Conservation (phyloP, 2,113 vertebrate genomes). For the Orientallactaga bullata region DNA sequence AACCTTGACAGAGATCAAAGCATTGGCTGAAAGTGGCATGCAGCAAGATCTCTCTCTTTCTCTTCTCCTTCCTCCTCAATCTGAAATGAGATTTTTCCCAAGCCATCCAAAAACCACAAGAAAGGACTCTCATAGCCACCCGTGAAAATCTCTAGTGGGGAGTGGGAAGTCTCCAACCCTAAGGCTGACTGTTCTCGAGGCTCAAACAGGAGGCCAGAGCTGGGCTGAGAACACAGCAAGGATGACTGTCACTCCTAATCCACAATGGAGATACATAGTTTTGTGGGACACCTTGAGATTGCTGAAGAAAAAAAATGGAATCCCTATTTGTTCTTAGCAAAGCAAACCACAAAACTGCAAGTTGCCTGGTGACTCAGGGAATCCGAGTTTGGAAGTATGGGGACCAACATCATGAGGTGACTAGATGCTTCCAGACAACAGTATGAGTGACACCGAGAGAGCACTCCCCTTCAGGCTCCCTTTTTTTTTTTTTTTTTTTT, state of each 20-base stretch:
- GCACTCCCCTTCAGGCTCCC: neutral
- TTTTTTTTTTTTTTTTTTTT: neutral
- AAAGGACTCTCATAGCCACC: neutral
- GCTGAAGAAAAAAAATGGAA: neutral
- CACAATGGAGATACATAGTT: neutral
- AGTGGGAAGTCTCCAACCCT: neutral
- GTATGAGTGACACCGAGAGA: neutral
- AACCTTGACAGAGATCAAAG: slow-evolving; percentile 20
- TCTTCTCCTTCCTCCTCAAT: neutral
- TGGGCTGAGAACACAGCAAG: slow-evolving; percentile 16
- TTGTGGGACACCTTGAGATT: neutral
- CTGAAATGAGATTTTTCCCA: neutral
- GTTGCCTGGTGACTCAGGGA: neutral
- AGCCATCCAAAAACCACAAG: neutral
- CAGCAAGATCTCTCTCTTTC: neutral
- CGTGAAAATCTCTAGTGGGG: neutral
- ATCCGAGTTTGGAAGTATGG: neutral
- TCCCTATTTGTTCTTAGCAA: slow-evolving; percentile 13
- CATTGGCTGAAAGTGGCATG: neutral
- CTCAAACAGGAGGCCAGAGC: slow-evolving; percentile 15
- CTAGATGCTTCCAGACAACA: neutral
- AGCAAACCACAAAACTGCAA: neutral
- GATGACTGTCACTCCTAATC: neutral
- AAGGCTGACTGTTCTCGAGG: neutral
- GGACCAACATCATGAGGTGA: neutral